phyloP scores from a whole-genome alignment of 2,797 vertebrate genomes.

The Hemitrygon akajei region DNA sequence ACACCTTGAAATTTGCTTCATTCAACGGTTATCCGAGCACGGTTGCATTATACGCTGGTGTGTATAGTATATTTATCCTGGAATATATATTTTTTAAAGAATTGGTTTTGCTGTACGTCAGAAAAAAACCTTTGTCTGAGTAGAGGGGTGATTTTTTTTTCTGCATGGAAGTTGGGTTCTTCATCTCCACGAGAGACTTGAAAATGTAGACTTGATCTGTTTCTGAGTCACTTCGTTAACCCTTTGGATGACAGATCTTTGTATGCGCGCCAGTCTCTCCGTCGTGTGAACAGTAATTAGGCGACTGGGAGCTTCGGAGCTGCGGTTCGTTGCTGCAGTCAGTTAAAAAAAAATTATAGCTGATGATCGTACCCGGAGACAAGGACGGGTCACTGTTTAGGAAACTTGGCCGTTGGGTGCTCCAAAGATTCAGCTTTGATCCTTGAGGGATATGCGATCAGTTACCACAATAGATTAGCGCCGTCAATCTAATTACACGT shows the following conservation, averaged over 20 bases:
- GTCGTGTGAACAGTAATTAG: not conserved
- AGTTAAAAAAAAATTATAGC: not conserved
- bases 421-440: not conserved
- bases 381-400: not conserved
- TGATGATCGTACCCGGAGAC: not conserved
- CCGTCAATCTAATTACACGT: not conserved
- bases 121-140: not conserved
- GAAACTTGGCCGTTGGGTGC: not conserved
- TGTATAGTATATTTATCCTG: not conserved
- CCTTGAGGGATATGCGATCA: not conserved
- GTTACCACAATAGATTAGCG: not conserved
- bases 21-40: not conserved
- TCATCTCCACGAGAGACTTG: not conserved
- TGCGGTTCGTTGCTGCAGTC: not conserved
- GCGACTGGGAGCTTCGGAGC: not conserved
- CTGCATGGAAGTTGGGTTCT: not conserved
- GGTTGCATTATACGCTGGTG: not conserved
- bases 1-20: not conserved
- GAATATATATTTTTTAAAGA: slow-evolving; percentile 6
- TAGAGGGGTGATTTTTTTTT: not conserved
- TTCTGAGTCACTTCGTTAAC: slow-evolving; percentile 6
- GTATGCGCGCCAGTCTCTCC: too few relatives aligned
- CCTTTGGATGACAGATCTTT: not conserved
- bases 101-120: not conserved
- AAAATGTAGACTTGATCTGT: not conserved